Base-by-base conservation (phyloP, 2,888 invertebrate genomes). In the Flexamia atlantica region DNA sequence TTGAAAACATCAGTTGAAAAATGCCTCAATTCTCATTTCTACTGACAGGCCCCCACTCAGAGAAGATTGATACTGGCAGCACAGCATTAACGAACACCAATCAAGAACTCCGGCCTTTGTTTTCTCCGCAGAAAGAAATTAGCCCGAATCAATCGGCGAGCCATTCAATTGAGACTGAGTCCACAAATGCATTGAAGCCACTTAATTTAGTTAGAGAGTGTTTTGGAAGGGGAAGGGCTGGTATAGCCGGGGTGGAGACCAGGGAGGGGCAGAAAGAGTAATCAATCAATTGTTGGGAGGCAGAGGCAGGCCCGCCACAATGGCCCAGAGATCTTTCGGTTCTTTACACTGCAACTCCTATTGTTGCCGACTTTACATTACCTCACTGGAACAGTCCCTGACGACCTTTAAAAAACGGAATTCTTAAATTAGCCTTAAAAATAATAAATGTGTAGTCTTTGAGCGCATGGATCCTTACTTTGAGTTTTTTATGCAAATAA, bases 151-250 rank as follows among this genome's bases (percentile, higher is more conserved):
- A 64, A 64, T 64, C 30, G 64, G 1, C 14, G 28, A 30, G 64
- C 28, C 64, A 64, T 28, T 64, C 64, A 64, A 64, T 64, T 28
- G 64, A 64, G 64, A 64, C 25, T 64, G 64, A 64, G 64, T 64
- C 64, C 64, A 64, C 64, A 64, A 64, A 64, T 28, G 64, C 64
- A 64, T 64, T 12, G 64, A 64, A 30, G 64, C 64, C 64, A 64
- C 64, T 64, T 64, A 64, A 64, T 64, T 64, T 64, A 64, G 64
- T 64, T 64, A 64, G 64, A 64, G 64, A 64, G 64, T 30, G 64
- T 64, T 64, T 64, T 64, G 30, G 64, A 30, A 64, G 28, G 30
- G 64, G 28, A 14, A 4, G 30, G 64, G 64, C 28, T 4, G 10
- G 64, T 28, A 1, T 9, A 23, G 23, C 20, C 23, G 53, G 53